These are phyloP conservation scores for Miichthys miiuy DNA, from an alignment of 2,797 vertebrate species.

Conservation along the genomic window DNA sequence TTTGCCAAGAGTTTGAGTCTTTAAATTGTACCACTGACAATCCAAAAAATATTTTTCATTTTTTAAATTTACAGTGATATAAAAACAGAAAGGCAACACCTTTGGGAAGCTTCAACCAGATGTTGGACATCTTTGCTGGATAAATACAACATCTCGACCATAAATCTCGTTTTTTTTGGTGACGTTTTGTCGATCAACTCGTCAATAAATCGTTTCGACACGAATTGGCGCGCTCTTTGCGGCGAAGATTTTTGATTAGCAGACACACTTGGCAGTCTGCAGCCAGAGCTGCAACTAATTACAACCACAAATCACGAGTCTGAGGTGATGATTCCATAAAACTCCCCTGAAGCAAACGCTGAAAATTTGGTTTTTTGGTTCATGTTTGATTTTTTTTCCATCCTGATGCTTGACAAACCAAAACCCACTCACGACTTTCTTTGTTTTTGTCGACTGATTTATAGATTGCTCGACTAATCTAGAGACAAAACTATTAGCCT, in stretches of 20 bases:
- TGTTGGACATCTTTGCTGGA: neutral
- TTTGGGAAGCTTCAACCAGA: too few species aligned
- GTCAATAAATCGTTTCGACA: neutral
- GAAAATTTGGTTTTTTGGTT: neutral
- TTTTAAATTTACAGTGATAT: neutral
- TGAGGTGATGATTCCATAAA: neutral
- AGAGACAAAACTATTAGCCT: neutral
- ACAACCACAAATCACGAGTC: neutral
- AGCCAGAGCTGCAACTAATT: neutral
- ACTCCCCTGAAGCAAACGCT: too few species aligned
- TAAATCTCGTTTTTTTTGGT: neutral
- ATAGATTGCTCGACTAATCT: neutral
- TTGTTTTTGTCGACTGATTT: neutral
- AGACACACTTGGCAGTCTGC: neutral
- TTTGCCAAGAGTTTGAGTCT: neutral
- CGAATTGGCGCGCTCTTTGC: neutral
- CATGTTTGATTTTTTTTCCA: neutral
- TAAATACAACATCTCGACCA: neutral
- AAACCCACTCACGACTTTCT: neutral
- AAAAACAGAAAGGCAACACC: neutral
- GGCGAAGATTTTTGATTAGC: neutral
- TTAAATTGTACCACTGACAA: neutral
- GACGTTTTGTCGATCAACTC: neutral
- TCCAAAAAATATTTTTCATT: neutral
- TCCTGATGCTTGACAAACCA: neutral